phyloP scores from a whole-genome alignment of 2,797 vertebrate species.

The Hozukius guyotensis region DNA sequence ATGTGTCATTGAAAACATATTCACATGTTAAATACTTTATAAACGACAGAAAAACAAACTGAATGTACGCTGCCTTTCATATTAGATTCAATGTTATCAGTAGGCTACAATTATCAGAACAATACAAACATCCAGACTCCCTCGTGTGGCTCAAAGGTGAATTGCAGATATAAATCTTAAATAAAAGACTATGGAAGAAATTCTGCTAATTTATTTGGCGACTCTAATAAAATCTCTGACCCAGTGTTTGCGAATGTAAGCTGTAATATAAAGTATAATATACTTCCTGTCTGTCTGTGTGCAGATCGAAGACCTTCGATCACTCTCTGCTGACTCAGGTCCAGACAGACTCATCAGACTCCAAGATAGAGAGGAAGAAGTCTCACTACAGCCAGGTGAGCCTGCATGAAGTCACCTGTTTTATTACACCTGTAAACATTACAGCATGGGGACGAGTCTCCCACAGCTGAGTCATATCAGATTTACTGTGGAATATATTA shows the following conservation, averaged over 20 bases:
- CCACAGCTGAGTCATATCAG: background rate
- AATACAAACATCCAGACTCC: too few relatives aligned
- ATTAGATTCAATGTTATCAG: too few relatives aligned
- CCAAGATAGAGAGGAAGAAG: constrained; percentile 91
- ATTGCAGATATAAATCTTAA: too few relatives aligned
- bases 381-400: constrained; percentile 89
- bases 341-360: constrained; percentile 82
- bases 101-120: too few relatives aligned
- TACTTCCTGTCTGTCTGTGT: background rate
- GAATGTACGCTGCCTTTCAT: too few relatives aligned
- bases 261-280: background rate
- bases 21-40: too few relatives aligned
- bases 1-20: too few relatives aligned
- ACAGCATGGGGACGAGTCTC: background rate
- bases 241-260: background rate
- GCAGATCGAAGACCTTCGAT: constrained; percentile 90
- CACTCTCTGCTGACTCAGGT: constrained; percentile 77
- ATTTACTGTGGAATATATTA: background rate
- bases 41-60: too few relatives aligned
- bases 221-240: too few relatives aligned
- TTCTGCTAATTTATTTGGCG: too few relatives aligned
- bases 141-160: too few relatives aligned
- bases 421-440: constrained; percentile 5
- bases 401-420: background rate
- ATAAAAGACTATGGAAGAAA: too few relatives aligned